Evolutionary conservation across 2,113 vertebrate genomes (phyloP).

Genomic region (Phrynosoma blainvillii): DNA sequence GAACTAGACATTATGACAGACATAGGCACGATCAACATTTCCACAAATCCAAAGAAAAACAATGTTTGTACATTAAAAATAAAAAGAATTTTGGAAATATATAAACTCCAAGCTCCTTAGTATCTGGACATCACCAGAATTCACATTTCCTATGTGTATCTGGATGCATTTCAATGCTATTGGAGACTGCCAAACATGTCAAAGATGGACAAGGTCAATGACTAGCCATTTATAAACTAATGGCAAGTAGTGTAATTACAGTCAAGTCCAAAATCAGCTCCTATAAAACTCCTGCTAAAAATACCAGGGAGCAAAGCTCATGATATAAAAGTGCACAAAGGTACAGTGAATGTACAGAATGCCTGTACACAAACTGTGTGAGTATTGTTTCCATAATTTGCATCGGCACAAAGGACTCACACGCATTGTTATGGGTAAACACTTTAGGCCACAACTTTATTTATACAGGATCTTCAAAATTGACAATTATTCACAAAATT

Average conservation of each 20-base stretch:
- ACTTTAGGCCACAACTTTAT: no score
- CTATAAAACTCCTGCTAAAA: no score
- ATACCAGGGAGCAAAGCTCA: no score
- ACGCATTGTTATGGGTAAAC: no score
- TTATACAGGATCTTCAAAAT: no score
- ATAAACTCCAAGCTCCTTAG: conserved; percentile 18
- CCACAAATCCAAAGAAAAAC: no score
- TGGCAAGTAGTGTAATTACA: no score
- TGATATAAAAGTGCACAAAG: neutral
- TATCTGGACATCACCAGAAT: neutral
- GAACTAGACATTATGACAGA: neutral
- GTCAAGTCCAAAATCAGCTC: no score
- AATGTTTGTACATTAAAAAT: neutral
- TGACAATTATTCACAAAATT: no score
- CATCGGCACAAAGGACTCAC: no score
- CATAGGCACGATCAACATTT: neutral
- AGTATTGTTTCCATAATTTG: neutral
- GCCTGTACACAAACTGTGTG: neutral
- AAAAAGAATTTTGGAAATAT: neutral
- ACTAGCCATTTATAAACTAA: no score
- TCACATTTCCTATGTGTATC: neutral
- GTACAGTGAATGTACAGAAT: neutral
- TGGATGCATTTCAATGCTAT: neutral
- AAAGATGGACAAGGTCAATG: conserved; percentile 6
- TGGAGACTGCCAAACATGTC: neutral